Percentiles rank a stretch among this genome's conserved stretches.
phyloP scores from a whole-genome alignment of 2,113 vertebrate genomes.

The Dicerorhinus sumatrensis region DNA sequence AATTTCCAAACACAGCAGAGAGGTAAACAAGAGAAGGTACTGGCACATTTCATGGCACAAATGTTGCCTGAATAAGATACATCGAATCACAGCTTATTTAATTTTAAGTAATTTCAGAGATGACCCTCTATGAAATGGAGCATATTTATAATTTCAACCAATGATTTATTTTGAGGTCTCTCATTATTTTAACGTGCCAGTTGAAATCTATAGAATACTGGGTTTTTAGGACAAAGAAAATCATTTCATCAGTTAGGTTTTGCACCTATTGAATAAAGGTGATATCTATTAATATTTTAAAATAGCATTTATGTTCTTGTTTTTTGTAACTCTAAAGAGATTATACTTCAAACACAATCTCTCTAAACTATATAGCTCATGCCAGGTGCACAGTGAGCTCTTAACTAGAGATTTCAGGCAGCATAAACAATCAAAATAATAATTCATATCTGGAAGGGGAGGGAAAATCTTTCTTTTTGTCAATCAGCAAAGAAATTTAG shows the following conservation, averaged over 20 bases:
- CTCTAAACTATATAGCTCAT: background rate
- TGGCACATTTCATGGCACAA: background rate
- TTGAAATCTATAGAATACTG: background rate
- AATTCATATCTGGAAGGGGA: background rate
- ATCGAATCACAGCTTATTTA: background rate
- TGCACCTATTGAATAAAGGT: background rate
- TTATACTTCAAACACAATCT: background rate
- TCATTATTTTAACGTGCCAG: background rate
- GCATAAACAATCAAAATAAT: background rate
- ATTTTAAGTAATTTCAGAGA: background rate
- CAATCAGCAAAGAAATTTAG: background rate
- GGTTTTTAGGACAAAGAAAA: background rate
- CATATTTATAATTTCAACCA: background rate
- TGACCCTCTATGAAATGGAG: background rate
- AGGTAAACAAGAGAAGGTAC: background rate
- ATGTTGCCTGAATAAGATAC: background rate
- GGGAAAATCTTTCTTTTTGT: background rate
- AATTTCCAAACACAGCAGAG: background rate
- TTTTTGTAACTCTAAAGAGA: background rate
- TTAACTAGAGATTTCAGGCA: background rate
- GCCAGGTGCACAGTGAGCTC: background rate
- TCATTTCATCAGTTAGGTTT: background rate
- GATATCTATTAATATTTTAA: constrained; percentile 25
- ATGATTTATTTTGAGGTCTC: background rate
- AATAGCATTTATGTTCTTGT: background rate